A percentile compares a stretch with the other conserved stretches of the same genome.
Conservation (phyloP, 2,888 invertebrate genomes). For the Diarsia brunnea region DNA sequence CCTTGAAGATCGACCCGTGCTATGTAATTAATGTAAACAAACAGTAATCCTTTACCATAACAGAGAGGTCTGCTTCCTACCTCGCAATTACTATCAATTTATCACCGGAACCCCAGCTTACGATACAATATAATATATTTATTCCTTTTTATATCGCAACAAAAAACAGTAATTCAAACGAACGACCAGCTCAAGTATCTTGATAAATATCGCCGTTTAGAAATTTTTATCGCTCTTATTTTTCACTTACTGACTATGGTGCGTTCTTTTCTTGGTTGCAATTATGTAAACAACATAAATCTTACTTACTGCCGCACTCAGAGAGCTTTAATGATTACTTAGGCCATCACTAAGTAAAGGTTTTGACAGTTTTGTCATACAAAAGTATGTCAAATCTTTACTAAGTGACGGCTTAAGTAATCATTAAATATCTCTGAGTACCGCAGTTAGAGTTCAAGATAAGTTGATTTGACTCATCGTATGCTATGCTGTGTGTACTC, state of each 20-base stretch:
- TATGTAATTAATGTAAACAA: too few species aligned
- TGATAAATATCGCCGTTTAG: slow-evolving; percentile 49
- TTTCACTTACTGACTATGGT: slow-evolving; percentile 21
- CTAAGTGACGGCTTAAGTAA: too few species aligned
- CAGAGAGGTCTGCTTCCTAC: not conserved
- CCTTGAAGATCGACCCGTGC: too few species aligned
- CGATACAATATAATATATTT: slow-evolving; percentile 27
- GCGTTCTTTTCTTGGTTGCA: slow-evolving; percentile 3
- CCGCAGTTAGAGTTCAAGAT: not conserved
- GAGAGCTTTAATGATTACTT: too few species aligned
- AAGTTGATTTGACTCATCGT: not conserved
- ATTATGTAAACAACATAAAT: slow-evolving; percentile 15
- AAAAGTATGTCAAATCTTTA: too few species aligned
- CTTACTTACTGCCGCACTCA: too few species aligned
- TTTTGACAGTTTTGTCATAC: too few species aligned
- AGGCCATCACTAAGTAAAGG: too few species aligned
- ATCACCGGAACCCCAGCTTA: slow-evolving; percentile 4
- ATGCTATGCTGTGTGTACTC: not conserved
- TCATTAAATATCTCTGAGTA: too few species aligned
- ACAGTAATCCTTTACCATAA: not conserved
- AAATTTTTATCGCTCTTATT: slow-evolving; percentile 34
- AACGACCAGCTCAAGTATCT: slow-evolving; percentile 41
- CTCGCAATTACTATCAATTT: slow-evolving; percentile 23
- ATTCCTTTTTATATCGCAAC: slow-evolving; percentile 28
- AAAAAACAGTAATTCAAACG: slow-evolving; percentile 50